Base-by-base conservation (phyloP, 2,113 vertebrate genomes). In the Alethe castanea region DNA sequence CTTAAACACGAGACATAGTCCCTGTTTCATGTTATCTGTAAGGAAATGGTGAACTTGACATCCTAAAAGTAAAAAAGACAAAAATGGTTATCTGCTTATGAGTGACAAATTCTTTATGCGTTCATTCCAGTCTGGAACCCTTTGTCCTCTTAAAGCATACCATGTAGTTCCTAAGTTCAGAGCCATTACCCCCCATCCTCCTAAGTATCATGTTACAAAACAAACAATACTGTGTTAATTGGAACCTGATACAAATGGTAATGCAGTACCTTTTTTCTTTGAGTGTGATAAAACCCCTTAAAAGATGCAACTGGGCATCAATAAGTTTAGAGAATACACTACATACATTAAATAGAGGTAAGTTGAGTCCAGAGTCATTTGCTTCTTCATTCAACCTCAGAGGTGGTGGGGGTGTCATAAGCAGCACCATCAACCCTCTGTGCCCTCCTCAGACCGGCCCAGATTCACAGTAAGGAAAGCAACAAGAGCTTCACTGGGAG, bases 271-370 rank as follows among this genome's bases (percentile, higher is more conserved):
- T 56, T 76, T 78, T 71, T 71, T 40, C 44, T 70, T 35, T 36
- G 59, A 64, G 45, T 52, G 40, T 86, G 65, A 54, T 92, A 80
- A 88, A 95, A 80, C 42, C 69, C 79, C 78, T 78, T 92, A 65
- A 70, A 88, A 90, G 92, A 95, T 90, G 70, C 56, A 38, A 61
- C 74, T 92, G 42, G 2, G 69, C 67, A 79, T 88, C 86, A 76
- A 65, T n/a, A 70, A 50, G 62, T 86, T 56, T 48, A 56, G 33
- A 74, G 74, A 95, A 87, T 59, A 87, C 71, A 42, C 65, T 84
- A 88, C 35, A 19, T 88, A 83, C 78, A 92, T 94, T 81, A 95
- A 94, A 72, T 22, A 95, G 91, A 94, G 69, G 83, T 64, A 86
- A 94, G 26, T 1, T 36, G 52, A 81, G 57, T 44, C 52, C 72